Evolutionary conservation across 2,113 vertebrate species (phyloP), one percentile per base, ranked within the genome.

Genomic region (Phycodurus eques): DNA sequence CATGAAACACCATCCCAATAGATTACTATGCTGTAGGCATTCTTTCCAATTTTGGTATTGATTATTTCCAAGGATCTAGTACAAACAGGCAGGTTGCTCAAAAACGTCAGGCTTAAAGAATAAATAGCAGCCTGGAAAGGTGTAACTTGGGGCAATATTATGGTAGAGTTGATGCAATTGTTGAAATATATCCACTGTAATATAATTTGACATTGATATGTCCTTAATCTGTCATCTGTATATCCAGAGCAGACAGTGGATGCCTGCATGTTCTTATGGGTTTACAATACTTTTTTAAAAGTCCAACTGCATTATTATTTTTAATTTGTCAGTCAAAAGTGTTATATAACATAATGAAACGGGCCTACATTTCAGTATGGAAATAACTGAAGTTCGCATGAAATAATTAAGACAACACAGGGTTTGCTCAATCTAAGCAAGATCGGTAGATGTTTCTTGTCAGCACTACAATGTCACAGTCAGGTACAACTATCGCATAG

Each of bases 31-130:
- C 84, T 56, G 68, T 69, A 80, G 71, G 77, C 70, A n/a, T 71
- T 75, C 33, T 39, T 81, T 74, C 68, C 69, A 81, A 80, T 78
- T 80, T 70, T 59, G 71, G 43, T 71, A 84, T 79, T 80, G 75
- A 82, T 78, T 73, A 11, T 35, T 19, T 70, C 43, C 46, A 69
- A 43, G 63, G 47, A 61, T 78, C 51, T 46, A 75, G 61, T 70
- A 79, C 44, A 80, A 81, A 72, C 44, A 72, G 56, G 4, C 64
- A 60, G 31, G 65, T 77, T 54, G 70, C 31, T 11, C 39, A 43
- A 65, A 35, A 63, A 44, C 59, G 22, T 46, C 2, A 62, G 60
- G 15, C 53, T 27, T 61, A 62, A 44, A 56, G 53, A 69, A 65
- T 5, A 42, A n/a, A 31, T 42, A 54, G 54, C 20, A 61, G 51